Percentiles rank a stretch among this genome's conserved stretches.
Evolutionary conservation across 2,113 vertebrate species (phyloP).

Genomic region (Callopanchax toddi): DNA sequence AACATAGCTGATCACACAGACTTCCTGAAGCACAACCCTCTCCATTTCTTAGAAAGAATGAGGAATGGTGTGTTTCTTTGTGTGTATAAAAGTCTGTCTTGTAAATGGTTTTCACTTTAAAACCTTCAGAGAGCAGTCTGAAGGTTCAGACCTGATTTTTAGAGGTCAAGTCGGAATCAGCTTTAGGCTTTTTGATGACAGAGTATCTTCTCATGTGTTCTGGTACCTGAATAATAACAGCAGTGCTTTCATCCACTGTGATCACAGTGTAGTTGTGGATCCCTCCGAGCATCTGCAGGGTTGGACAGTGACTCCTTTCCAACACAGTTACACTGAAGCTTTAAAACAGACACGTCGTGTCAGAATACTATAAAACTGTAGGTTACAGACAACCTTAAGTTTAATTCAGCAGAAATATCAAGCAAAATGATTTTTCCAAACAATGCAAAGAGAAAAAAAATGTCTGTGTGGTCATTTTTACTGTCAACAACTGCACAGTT

Average conservation of each 20-base stretch:
- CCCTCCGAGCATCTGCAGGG: conserved; percentile 83
- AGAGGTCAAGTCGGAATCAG: neutral
- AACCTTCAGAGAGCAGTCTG: neutral
- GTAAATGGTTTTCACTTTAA: neutral
- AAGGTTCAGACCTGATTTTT: neutral
- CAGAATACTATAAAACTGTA: neutral
- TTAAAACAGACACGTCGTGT: conserved; percentile 33
- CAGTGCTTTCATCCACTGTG: conserved; percentile 89
- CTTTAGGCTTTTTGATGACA: neutral
- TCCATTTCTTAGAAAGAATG: too few relatives aligned
- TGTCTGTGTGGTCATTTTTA: too few relatives aligned
- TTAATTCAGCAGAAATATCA: neutral
- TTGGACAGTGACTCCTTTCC: conserved; percentile 82
- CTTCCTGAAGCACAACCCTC: too few relatives aligned
- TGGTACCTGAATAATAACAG: conserved; percentile 87
- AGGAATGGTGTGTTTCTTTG: too few relatives aligned
- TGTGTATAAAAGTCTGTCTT: neutral
- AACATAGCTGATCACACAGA: too few relatives aligned
- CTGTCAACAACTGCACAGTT: too few relatives aligned
- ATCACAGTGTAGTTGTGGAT: conserved; percentile 81
- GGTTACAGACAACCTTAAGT: neutral
- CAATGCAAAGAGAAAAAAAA: too few relatives aligned
- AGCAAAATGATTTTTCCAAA: too few relatives aligned
- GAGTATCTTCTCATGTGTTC: neutral
- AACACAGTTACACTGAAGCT: conserved; percentile 88